phyloP scores from a whole-genome alignment of 92 coral and sea anemone species.

The Palythoa grandiflora region DNA sequence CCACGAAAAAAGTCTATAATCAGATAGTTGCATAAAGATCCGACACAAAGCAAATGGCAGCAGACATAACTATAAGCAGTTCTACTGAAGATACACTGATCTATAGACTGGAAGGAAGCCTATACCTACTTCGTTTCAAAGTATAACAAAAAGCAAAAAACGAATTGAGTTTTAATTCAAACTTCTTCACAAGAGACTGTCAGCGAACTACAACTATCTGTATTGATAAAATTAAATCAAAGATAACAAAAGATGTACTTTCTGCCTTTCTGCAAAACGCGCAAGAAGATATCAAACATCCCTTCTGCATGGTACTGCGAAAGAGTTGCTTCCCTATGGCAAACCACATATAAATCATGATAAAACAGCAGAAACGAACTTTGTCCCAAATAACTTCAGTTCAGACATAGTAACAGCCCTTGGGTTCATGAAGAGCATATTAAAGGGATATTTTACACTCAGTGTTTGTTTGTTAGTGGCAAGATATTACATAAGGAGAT shows the following conservation, averaged over 20 bases:
- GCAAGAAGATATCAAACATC: neutral
- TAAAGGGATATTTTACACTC: neutral
- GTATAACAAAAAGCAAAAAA: constrained; percentile 7
- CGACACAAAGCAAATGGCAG: neutral
- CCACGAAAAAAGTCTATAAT: constrained; percentile 10
- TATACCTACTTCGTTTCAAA: constrained; percentile 7
- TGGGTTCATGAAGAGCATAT: neutral
- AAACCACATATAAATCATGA: neutral
- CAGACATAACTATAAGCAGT: neutral
- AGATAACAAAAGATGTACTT: neutral
- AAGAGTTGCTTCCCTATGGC: neutral
- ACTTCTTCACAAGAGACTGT: neutral
- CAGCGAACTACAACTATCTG: neutral
- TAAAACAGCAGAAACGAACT: neutral
- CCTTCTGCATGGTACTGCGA: constrained; percentile 30
- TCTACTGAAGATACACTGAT: neutral
- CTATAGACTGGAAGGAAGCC: neutral
- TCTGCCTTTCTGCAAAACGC: constrained; percentile 8
- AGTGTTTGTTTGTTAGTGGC: neutral
- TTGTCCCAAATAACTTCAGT: neutral
- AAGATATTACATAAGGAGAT: neutral
- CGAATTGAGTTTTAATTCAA: neutral
- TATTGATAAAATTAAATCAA: neutral
- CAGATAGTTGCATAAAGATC: neutral
- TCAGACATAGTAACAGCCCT: neutral